Percentiles rank a stretch among this genome's conserved stretches.
These are phyloP conservation scores for Anastrepha obliqua DNA, from an alignment of 1,140 invertebrate genomes.

Conservation along the genomic window DNA sequence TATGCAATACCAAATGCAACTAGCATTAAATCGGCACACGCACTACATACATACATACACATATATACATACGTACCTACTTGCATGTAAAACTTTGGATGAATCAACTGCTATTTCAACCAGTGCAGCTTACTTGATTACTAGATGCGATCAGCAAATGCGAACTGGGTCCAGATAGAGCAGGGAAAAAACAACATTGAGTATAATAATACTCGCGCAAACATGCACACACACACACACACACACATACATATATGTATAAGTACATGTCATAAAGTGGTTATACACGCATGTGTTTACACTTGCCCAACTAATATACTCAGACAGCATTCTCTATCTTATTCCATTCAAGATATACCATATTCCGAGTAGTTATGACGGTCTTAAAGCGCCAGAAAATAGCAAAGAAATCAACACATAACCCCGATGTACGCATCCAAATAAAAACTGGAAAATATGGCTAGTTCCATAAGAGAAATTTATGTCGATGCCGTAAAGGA, in stretches of 20 bases:
- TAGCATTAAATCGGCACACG: neutral
- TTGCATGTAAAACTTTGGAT: neutral
- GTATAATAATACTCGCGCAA: neutral
- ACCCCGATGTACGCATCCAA: neutral
- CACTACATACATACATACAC: neutral
- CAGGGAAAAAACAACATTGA: neutral
- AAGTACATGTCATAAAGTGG: neutral
- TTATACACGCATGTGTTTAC: neutral
- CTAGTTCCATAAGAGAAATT: constrained; percentile 36
- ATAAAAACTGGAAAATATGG: neutral
- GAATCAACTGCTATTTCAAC: neutral
- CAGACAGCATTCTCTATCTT: neutral
- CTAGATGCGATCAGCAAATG: neutral
- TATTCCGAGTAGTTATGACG: neutral
- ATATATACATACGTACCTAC: neutral
- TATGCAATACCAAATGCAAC: constrained; percentile 33
- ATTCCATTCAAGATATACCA: neutral
- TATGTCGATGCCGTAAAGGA: constrained; percentile 22
- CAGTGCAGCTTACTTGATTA: neutral
- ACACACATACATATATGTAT: no score
- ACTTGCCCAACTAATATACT: neutral
- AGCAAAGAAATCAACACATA: constrained; percentile 2
- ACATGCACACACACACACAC: no score
- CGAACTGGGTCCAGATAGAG: neutral
- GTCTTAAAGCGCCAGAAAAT: neutral